Evolutionary conservation across 2,797 vertebrate genomes (phyloP), one percentile per base, ranked within the genome.

Genomic region (Enteromius trimaculatus): DNA sequence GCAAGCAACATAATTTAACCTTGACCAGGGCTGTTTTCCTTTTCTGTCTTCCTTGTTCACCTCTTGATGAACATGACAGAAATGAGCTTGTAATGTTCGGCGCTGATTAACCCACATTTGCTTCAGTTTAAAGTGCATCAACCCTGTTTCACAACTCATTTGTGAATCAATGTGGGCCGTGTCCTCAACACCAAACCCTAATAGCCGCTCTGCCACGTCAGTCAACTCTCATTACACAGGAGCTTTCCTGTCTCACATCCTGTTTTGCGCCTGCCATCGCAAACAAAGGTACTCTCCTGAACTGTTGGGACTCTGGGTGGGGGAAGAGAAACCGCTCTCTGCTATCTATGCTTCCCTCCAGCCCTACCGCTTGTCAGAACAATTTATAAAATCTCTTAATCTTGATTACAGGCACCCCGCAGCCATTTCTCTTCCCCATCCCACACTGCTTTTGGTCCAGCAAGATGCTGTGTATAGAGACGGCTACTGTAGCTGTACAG

Each of bases 221-320:
- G 34, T 80, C 39, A 31, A 7, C 84, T 74, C 44, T 10, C 79
- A 37, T 79, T 76, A 71, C 72, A 2, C n/a, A 53, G n/a, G 51
- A 70, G 34, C 51, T 77, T 87, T 90, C 89, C 90, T 86, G 86
- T 75, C 87, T 81, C n/a, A 87, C 85, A 86, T 94, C 94, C 92
- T 92, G 91, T 87, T 92, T 81, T 77, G 62, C 68, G 29, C 37
- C 79, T 81, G 65, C 58, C 83, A 88, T 34, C 5, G 80, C 90
- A 93, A 92, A 93, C 89, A 92, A 74, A 87, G 87, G 88, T 83
- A 77, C 58, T 83, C 58, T 71, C 58, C 23, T 11, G 23, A 71
- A 80, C 49, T n/a, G 26, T 58, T 29, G 60, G 79, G 21, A 78
- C 69, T 75, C 66, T 70, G 55, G 71, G 37, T 34, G 58, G 42